Base-by-base conservation (phyloP, 2,888 invertebrate species). In the Palloptera scutellata region DNA sequence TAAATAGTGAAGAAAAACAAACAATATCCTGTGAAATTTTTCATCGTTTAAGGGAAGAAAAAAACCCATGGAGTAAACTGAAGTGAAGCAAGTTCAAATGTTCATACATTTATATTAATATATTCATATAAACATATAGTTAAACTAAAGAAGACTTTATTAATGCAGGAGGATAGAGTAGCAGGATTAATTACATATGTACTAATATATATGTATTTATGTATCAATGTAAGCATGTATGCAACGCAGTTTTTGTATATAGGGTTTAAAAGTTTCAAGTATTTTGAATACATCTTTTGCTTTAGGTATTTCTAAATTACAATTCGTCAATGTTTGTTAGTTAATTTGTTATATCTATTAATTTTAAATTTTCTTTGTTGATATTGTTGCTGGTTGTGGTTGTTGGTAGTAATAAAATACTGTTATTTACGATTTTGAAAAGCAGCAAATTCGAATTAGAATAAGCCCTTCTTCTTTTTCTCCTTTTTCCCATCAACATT, bases 381-480 rank as follows among this genome's bases (percentile, higher is more conserved):
- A 61, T 65, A 55, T 65, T 20, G 20, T 52, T 53, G 20, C 57
- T 58, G 30, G 19, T 63, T 60, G 45, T 66, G 58, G 60, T 48
- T 55, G 51, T 65, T 45, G 51, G 57, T 63, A 45, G 54, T 54
- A 30, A 30, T 30, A 62, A 40, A 30, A 62, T 70, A 62, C 66
- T 64, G 30, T 43, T 61, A 6, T 11, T 59, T 64, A 64, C 58
- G 68, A 64, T 61, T 61, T 30, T 30, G 30, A 30, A 30, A 30
- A 30, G 30, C 30, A 30, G 2, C 10, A 61, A 41, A 53, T 52
- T 66, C 64, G 78, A 80, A 77, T 81, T 81, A 82, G 78, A 81
- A 81, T 73, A 81, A 76, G 72, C 81, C 80, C 77, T 81, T 81
- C 81, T 81, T 81, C 74, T 81, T 82, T 75, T 81, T 81, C 72